Base-by-base conservation (phyloP, 1,140 invertebrate genomes). In the Scaptomyza hsui region DNA sequence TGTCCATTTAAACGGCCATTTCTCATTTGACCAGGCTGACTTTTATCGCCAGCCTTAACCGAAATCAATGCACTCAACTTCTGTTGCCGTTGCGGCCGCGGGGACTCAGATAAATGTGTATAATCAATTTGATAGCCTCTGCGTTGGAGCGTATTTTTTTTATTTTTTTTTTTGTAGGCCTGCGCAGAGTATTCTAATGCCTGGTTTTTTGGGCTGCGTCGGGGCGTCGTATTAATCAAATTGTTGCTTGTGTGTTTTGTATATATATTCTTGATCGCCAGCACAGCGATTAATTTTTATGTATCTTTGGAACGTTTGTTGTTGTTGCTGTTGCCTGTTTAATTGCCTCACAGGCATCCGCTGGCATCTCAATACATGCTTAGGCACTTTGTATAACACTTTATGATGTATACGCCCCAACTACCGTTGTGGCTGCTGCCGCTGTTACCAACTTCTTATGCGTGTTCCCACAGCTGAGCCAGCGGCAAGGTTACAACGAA, bases 331-430 rank as follows among this genome's bases (percentile, higher is more conserved):
- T 57, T 56, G 39, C 79, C 79, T 75, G 64, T 85, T 86, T 85
- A 85, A 86, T 85, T 85, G 80, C 80, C 80, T 64, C 77, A 32
- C 57, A 68, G 80, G 74, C 75, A 73, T 78, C 65, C 68, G 32
- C 68, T 80, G 82, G 82, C 82, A 88, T 65, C 82, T 85, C 82
- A 81, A 85, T 85, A 85, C 81, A 85, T 88, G 82, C 72, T 85
- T 85, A 85, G 82, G 82, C 82, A 85, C 81, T 85, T 86, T 85
- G 77, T 85, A 82, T 76, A 85, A 88, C 81, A 85, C 81, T 88
- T 85, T 85, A 88, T 85, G 81, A 63, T 72, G 74, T 59, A 73
- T 80, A 86, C 73, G 79, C 81, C 81, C 77, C 59, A 76, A 80
- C 80, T 85, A 83, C 76, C 80, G 80, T 80, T 62, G 72, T 29